Percentiles rank a stretch among this genome's conserved stretches.
These are phyloP conservation scores for Aurelia sp. DNA, from an alignment of 30 jellyfish, hydroid and myxozoan species.

Conservation along the genomic window DNA sequence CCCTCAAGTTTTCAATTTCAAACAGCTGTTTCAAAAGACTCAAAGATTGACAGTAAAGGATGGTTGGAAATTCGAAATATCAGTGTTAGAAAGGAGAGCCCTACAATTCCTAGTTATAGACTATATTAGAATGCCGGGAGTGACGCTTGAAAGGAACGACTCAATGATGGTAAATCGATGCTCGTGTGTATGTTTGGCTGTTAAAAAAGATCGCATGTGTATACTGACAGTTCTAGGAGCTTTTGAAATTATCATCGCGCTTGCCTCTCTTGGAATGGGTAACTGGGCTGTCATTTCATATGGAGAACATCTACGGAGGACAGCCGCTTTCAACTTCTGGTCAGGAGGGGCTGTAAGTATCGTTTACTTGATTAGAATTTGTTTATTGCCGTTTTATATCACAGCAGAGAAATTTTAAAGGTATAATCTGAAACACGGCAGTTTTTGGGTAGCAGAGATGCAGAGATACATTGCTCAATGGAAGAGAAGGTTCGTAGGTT, in stretches of 20 bases:
- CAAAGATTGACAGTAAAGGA: not conserved
- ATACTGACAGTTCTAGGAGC: slow-evolving; percentile 56
- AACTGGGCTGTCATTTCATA: slow-evolving; percentile 67
- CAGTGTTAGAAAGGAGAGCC: not conserved
- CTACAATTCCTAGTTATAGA: not conserved
- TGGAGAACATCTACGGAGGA: slow-evolving; percentile 57
- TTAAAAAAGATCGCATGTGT: slow-evolving; percentile 59
- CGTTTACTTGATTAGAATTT: not conserved
- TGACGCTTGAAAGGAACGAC: slow-evolving; percentile 9
- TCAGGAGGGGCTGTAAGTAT: slow-evolving; percentile 65
- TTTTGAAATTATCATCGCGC: slow-evolving; percentile 38
- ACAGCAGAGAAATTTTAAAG: not conserved
- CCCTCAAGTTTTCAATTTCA: no score
- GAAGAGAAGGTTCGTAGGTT: no score
- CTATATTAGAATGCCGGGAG: slow-evolving; percentile 5
- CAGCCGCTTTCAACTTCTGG: slow-evolving; percentile 72
- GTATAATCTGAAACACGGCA: not conserved
- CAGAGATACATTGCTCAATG: no score
- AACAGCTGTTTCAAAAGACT: no score
- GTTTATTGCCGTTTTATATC: not conserved
- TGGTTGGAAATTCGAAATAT: not conserved
- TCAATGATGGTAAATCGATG: slow-evolving; percentile 20
- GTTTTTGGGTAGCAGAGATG: no score
- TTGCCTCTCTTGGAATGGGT: slow-evolving; percentile 56
- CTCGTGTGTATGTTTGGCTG: slow-evolving; percentile 39